Base-by-base conservation (phyloP, 1,140 invertebrate species). In the Lithobius niger region DNA sequence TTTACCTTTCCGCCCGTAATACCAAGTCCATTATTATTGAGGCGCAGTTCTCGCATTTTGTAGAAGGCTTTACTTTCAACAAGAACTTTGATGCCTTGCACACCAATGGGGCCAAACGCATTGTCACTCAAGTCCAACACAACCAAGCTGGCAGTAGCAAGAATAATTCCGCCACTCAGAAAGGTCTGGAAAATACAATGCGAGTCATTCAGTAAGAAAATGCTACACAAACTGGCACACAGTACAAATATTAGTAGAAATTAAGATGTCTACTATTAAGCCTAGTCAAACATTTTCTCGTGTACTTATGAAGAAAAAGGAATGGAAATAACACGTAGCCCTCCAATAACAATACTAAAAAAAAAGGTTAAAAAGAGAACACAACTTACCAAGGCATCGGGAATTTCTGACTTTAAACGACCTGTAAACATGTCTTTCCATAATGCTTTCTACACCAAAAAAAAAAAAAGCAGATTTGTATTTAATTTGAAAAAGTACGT, bases 401-500 rank as follows among this genome's bases (percentile, higher is more conserved):
- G 95, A 66, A 99, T 98, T 76, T 99, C 95, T 18, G 82, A 79
- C 71, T 97, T 98, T 67, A 94, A 78, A 48, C 95, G 76, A 0
- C 93, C 82, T 13, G 92, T 96, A 63, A 99, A 99, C 75, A 98
- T 83, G 67, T 99, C 94, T 64, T 93, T 95, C 86, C 93, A 97
- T 52, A 88, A 67, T 0, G 89, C 89, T 63, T 25, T 3, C 43
- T 55, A 25, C 36, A 53, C 31, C 10, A 54, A 45, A 2, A 18
- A 24, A 59, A 58, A 24, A 22, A n/a, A 48, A 27, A 47, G 31
- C 19, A 2, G 47, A 21, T n/a, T n/a, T n/a, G n/a, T n/a, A n/a
- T n/a, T n/a, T n/a, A n/a, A n/a, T n/a, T n/a, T n/a, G n/a, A n/a
- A n/a, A n/a, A n/a, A n/a, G n/a, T n/a, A n/a, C n/a, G n/a, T n/a